Evolutionary conservation across 1,140 invertebrate genomes (phyloP), one percentile per base, ranked within the genome.

Genomic region (Trinorchestia longiramus): DNA sequence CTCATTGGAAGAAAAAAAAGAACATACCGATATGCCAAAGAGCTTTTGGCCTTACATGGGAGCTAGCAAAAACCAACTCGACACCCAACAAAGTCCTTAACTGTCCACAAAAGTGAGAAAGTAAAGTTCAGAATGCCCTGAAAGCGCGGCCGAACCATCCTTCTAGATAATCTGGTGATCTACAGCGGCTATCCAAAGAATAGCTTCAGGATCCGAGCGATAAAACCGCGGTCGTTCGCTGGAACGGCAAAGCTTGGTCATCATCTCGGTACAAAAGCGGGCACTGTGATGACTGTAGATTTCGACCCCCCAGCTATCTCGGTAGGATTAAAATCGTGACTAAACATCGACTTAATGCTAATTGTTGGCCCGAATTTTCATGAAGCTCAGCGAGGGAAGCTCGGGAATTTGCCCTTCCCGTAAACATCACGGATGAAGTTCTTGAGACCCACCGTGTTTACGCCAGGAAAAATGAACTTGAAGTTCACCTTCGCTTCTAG

Each of bases 151-250:
- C n/a, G 41, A 94, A 40, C 92, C 92, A 94, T 94, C 92, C 92
- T 94, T 94, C 92, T 94, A n/a, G 92, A 94, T 94, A 94, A 94
- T 94, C 92, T 94, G 92, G 43, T 94, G 92, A 94, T 94, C 92
- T 94, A 94, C 92, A 94, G 92, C 92, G 40, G 92, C 92, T 94
- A 94, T 94, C 92, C 92, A 94, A 94, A 94, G 92, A 94, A 94
- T 94, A 45, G 92, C 92, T 94, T 45, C 44, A 47, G 92, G 44
- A 94, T 94, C 92, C 92, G 43, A 42, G 40, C 43, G 92, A 94
- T 94, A 94, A 94, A 94, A 94, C 43, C 43, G 44, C 44, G 41
- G 92, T 45, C 92, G 92, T 47, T 94, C 92, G 47, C 43, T 45
- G 92, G 92, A 44, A 94, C 43, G 43, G 43, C 44, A 45, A 94